These are phyloP conservation scores for Fukomys damarensis DNA, from an alignment of 2,113 vertebrate genomes.

Conservation along the genomic window DNA sequence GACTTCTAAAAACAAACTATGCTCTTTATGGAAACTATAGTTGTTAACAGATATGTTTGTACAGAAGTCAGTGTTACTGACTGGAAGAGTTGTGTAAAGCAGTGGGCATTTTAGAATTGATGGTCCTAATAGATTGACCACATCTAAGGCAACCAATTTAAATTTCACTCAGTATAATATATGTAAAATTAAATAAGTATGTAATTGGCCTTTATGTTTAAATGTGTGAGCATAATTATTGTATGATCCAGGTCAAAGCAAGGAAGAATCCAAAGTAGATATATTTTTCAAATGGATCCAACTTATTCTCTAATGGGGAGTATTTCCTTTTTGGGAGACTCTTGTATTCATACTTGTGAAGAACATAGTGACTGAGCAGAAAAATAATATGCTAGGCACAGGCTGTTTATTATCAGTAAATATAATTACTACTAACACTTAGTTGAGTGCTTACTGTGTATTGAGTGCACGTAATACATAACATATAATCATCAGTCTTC, in stretches of 20 bases:
- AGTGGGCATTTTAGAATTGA: neutral
- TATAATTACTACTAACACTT: neutral
- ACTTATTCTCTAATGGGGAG: neutral
- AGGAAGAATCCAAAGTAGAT: neutral
- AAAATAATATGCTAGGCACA: neutral
- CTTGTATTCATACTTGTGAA: neutral
- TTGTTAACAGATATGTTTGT: too few species aligned
- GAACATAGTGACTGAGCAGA: neutral
- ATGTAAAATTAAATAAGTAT: neutral
- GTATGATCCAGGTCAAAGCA: neutral
- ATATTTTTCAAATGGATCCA: neutral
- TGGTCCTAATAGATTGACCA: neutral
- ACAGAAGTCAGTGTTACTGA: neutral
- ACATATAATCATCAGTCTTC: neutral
- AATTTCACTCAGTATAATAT: neutral
- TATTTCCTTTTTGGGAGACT: neutral
- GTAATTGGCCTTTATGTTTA: neutral
- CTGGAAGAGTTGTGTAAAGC: neutral
- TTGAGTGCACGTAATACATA: neutral
- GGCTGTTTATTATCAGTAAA: neutral
- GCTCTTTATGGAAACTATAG: neutral
- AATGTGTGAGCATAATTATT: neutral
- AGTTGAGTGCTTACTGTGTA: neutral
- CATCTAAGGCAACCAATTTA: neutral
- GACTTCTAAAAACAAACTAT: neutral